These are phyloP conservation scores for Macaria notata DNA, from an alignment of 2,888 invertebrate species.

Conservation along the genomic window DNA sequence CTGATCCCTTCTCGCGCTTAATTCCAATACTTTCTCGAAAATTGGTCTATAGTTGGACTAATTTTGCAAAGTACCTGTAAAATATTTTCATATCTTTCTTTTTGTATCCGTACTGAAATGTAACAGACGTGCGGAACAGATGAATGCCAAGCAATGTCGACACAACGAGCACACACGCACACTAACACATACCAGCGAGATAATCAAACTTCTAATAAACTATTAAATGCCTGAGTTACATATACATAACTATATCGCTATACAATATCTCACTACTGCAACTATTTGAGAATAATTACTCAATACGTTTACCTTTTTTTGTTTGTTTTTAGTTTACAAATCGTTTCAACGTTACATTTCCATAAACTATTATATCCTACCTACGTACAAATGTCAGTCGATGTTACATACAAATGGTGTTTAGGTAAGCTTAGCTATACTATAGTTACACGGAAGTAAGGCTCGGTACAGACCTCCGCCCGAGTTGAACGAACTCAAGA, in stretches of 20 bases:
- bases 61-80: too few relatives aligned
- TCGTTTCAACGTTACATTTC: conserved; percentile 29
- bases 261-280: conserved; percentile 66
- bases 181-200: conserved; percentile 66
- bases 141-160: conserved; percentile 45
- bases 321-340: conserved; percentile 43
- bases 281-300: conserved; percentile 46
- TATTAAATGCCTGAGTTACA: conserved; percentile 77
- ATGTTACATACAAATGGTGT: conserved; percentile 80
- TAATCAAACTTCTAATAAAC: conserved; percentile 59
- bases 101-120: neutral
- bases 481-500: conserved; percentile 39
- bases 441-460: conserved; percentile 43
- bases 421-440: conserved; percentile 56
- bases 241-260: conserved; percentile 52
- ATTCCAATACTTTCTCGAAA: too few relatives aligned
- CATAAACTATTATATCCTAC: conserved; percentile 55
- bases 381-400: conserved; percentile 80
- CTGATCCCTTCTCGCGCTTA: too few relatives aligned
- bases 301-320: conserved; percentile 33
- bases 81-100: too few relatives aligned
- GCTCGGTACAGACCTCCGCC: conserved; percentile 40
- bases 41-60: too few relatives aligned
- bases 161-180: conserved; percentile 58
- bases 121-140: conserved; percentile 22